Evolutionary conservation across 2,888 invertebrate genomes (phyloP).

Genomic region (Phyllotreta striolata): DNA sequence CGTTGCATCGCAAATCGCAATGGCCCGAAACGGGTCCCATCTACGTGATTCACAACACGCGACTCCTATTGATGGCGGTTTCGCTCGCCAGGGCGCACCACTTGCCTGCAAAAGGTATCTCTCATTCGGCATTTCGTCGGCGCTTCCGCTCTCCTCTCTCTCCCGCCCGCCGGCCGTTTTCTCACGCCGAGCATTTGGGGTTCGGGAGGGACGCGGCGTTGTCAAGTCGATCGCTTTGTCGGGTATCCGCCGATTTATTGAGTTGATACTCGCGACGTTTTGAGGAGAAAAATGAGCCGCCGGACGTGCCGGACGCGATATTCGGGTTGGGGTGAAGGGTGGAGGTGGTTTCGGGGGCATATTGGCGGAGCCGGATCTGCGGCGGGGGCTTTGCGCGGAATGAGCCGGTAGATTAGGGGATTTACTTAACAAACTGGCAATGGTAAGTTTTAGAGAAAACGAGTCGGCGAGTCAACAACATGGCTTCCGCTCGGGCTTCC

Average conservation of each 20-base stretch:
- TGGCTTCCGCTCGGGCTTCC: slow-evolving; percentile 54
- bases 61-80: slow-evolving; percentile 46
- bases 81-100: slow-evolving; percentile 52
- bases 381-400: background rate
- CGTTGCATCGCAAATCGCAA: too few species aligned
- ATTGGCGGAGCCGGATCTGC: background rate
- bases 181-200: background rate
- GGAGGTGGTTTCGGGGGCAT: background rate
- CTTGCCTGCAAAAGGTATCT: slow-evolving; percentile 41
- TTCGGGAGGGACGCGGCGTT: slow-evolving; percentile 19
- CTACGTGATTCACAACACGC: slow-evolving; percentile 37
- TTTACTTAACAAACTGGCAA: slow-evolving; percentile 17
- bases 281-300: too few species aligned
- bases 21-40: slow-evolving; percentile 6
- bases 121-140: slow-evolving; percentile 15
- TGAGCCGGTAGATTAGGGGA: slow-evolving; percentile 5
- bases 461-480: slow-evolving; percentile 47
- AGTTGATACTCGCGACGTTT: too few species aligned
- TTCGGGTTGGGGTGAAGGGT: too few species aligned
- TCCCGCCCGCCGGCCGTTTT: background rate
- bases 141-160: background rate
- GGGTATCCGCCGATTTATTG: too few species aligned
- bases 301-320: too few species aligned
- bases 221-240: background rate
- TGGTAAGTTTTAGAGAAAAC: slow-evolving; percentile 41